phyloP scores from a whole-genome alignment of 2,888 invertebrate genomes.

The Plusia festucae region DNA sequence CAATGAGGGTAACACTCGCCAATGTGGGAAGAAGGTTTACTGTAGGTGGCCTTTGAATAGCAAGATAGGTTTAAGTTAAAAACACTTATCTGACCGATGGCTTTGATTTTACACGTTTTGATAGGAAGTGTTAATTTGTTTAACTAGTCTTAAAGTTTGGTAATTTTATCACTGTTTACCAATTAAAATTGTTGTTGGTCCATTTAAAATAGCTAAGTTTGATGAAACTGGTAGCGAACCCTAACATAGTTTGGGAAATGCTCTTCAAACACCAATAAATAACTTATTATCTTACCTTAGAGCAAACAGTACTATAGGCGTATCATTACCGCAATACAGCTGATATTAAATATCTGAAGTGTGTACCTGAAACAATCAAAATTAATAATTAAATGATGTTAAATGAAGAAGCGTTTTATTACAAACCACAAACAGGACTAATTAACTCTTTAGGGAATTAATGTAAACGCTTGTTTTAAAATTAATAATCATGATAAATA shows the following conservation, averaged over 20 bases:
- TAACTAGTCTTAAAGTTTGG: too few species aligned
- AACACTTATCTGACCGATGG: too few species aligned
- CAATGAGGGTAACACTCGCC: conserved; percentile 40
- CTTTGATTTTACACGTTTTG: too few species aligned
- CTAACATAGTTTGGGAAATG: too few species aligned
- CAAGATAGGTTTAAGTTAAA: too few species aligned
- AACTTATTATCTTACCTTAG: background rate
- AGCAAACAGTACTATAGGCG: background rate
- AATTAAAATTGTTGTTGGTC: too few species aligned
- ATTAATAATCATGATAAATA: too few species aligned
- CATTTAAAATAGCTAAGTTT: too few species aligned
- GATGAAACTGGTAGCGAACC: too few species aligned
- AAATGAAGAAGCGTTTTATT: conserved; percentile 1
- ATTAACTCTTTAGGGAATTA: conserved; percentile 4
- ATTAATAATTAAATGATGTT: background rate
- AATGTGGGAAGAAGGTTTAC: conserved; percentile 20
- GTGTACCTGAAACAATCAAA: background rate
- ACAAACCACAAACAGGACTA: conserved; percentile 4
- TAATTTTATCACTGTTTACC: too few species aligned
- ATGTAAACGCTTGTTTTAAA: background rate
- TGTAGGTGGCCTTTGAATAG: background rate
- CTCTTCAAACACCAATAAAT: too few species aligned
- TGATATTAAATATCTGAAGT: conserved; percentile 4
- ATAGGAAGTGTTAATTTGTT: too few species aligned
- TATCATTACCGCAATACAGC: background rate